These are phyloP conservation scores for Odocoileus virginianus DNA, from an alignment of 2,113 vertebrate species.

Conservation along the genomic window DNA sequence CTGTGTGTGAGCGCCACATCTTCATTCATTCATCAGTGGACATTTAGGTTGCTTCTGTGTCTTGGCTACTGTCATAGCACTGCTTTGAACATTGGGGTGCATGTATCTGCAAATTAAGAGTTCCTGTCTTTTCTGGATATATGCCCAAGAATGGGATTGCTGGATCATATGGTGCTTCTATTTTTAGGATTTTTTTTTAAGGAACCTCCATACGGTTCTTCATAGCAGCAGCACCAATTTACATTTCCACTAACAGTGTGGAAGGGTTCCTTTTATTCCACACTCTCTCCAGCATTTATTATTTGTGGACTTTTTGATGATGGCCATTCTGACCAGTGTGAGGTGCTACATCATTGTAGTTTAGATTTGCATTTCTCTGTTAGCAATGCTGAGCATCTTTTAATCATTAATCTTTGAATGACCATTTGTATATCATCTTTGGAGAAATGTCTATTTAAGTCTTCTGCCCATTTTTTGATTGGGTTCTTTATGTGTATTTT, in stretches of 20 bases:
- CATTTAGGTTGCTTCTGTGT: neutral
- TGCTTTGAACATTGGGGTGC: neutral
- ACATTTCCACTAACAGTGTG: neutral
- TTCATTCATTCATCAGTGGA: neutral
- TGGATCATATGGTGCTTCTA: neutral
- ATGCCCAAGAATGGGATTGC: neutral
- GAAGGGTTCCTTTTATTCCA: neutral
- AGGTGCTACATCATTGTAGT: neutral
- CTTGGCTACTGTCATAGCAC: neutral
- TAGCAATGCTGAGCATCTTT: neutral
- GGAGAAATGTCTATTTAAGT: neutral
- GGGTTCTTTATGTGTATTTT: neutral
- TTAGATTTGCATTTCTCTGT: neutral
- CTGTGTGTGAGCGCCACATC: neutral
- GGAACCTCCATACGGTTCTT: neutral
- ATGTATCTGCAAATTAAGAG: neutral
- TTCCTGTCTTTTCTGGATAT: neutral
- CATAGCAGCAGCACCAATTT: neutral
- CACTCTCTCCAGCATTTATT: neutral
- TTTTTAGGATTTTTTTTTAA: neutral
- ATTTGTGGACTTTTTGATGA: neutral
- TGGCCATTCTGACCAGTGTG: neutral
- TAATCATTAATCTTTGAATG: neutral
- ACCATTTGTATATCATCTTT: neutral
- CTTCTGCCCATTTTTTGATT: neutral